Base-by-base conservation (phyloP, 2,113 vertebrate genomes). In the Ciconia maguari region DNA sequence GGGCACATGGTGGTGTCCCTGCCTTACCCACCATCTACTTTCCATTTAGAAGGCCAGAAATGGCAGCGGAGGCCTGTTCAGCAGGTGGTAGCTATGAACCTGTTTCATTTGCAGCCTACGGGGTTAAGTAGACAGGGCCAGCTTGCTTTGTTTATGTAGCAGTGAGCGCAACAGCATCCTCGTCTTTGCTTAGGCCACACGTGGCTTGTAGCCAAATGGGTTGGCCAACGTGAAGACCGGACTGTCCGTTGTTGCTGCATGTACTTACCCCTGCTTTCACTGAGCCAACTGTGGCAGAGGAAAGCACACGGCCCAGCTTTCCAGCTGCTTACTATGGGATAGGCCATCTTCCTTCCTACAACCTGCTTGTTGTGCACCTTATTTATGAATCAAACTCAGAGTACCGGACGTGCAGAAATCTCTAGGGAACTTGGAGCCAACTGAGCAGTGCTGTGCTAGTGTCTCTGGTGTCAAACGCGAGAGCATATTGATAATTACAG, bases 371-470 rank as follows among this genome's bases (percentile, higher is more conserved):
- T 46, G n/a, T 46, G 12, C 38, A 77, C 64, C 14, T 4, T 21
- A 3, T 16, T 65, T 55, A 4, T 26, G 51, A 34, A 29, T 65
- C 34, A 15, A 38, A 8, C 14, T 13, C 7, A 0, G 30, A 46
- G 30, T 6, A 65, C 24, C 51, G 32, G 26, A 41, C 15, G 6
- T 8, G n/a, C 24, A 46, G 41, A 52, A 60, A 36, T 19, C n/a
- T 24, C 12, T 19, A 8, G 41, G 62, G 69, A 71, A 48, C 20
- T 9, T 71, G 32, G 36, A 74, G 19, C 27, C 52, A n/a, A 6
- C 29, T n/a, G 46, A 51, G 42, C 11, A 38, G 36, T 2, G 13
- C 16, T 70, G 55, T 0, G 0, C 12, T 64, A 1, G 12, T 65
- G 27, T 44, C 30, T 74, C 60, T 55, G 41, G 16, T 51, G n/a